Percentiles rank a stretch among this genome's conserved stretches.
phyloP scores from a whole-genome alignment of 1,140 invertebrate genomes.

The Drosophila erecta region DNA sequence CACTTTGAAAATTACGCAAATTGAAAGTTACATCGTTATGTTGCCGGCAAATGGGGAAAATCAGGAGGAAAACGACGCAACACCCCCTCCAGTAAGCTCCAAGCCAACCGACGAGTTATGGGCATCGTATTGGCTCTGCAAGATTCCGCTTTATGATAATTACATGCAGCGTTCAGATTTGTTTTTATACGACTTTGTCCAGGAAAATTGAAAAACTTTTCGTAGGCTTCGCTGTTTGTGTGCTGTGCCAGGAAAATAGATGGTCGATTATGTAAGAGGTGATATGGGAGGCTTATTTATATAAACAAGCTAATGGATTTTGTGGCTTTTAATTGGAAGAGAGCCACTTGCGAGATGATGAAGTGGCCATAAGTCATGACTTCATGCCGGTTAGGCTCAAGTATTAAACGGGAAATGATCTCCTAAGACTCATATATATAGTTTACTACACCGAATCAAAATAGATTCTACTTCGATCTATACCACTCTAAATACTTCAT shows the following conservation, averaged over 20 bases:
- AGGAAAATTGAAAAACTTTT: constrained; percentile 76
- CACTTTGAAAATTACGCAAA: constrained; percentile 81
- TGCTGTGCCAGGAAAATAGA: constrained; percentile 50
- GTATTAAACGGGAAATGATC: not conserved
- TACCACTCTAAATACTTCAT: constrained; percentile 10
- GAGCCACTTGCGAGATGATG: constrained; percentile 7
- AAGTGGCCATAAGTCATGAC: constrained; percentile 9
- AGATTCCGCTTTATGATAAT: constrained; percentile 80
- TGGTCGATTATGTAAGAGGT: constrained; percentile 68
- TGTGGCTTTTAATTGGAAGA: constrained; percentile 31
- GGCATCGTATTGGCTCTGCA: constrained; percentile 70
- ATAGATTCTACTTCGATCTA: not conserved
- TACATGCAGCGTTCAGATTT: constrained; percentile 62
- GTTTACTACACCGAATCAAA: not conserved
- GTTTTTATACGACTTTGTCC: constrained; percentile 64
- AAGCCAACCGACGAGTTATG: constrained; percentile 54
- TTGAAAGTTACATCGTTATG: constrained; percentile 77
- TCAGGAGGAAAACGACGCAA: constrained; percentile 1
- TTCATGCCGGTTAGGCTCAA: not conserved
- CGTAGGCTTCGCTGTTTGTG: constrained; percentile 3
- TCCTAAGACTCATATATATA: not conserved
- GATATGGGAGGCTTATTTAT: constrained; percentile 39
- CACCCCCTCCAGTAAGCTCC: not conserved
- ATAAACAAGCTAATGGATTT: constrained; percentile 56
- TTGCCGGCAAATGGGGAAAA: constrained; percentile 37